Percentiles rank a stretch among this genome's conserved stretches.
Evolutionary conservation across 2,113 vertebrate species (phyloP).

Genomic region (Cochlearius cochlearius): DNA sequence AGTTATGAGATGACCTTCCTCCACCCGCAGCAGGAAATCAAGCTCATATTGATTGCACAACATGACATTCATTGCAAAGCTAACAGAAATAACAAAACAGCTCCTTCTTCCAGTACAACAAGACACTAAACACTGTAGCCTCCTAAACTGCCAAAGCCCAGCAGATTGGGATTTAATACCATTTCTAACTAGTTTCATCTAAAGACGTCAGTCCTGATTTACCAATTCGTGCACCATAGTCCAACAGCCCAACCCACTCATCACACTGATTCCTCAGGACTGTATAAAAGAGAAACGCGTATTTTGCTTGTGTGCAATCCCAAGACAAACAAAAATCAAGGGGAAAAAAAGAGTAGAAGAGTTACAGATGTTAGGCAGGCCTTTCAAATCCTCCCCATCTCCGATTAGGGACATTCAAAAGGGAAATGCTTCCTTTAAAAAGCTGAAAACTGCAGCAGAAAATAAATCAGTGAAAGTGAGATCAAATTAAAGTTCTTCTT

Average conservation of each 20-base stretch:
- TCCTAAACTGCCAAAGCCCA: background rate
- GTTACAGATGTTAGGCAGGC: background rate
- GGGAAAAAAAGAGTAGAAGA: background rate
- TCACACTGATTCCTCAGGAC: background rate
- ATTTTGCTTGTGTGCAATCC: background rate
- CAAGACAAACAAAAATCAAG: background rate
- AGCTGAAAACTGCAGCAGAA: background rate
- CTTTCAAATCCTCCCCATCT: background rate
- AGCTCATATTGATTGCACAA: background rate
- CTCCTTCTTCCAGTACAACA: background rate
- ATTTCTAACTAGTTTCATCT: background rate
- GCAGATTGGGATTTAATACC: background rate
- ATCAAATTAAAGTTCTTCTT: conserved; percentile 30
- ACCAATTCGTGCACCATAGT: background rate
- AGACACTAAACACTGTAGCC: background rate
- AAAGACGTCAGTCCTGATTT: background rate
- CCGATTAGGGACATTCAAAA: background rate
- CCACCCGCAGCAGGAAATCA: background rate
- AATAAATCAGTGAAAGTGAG: conserved; percentile 20
- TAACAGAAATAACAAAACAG: background rate
- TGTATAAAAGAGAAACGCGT: background rate
- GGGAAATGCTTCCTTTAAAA: background rate
- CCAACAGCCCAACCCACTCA: background rate
- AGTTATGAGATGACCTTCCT: background rate
- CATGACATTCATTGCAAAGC: background rate